Percentiles rank a stretch among this genome's conserved stretches.
Conservation (phyloP, 2,113 vertebrate species). For the Panthera tigris region DNA sequence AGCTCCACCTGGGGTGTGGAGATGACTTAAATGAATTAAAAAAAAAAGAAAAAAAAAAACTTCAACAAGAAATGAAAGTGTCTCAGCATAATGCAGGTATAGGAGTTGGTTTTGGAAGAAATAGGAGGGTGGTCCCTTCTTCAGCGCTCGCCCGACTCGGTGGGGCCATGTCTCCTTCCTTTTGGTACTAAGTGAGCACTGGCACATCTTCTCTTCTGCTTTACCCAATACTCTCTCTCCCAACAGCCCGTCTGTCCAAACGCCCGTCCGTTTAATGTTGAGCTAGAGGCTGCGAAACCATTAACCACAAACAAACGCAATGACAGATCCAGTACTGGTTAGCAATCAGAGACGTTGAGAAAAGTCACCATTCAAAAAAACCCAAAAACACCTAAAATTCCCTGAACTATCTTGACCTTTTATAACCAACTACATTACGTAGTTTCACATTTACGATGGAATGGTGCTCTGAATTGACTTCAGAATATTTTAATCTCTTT, state of each 20-base stretch:
- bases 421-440: background rate
- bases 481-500: conserved; percentile 29
- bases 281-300: background rate
- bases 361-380: background rate
- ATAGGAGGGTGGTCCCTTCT: background rate
- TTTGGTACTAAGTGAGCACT: background rate
- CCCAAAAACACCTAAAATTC: conserved; percentile 20
- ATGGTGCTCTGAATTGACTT: conserved; percentile 1
- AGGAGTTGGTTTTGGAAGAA: background rate
- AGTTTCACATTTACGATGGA: conserved; percentile 10
- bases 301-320: background rate
- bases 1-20: background rate
- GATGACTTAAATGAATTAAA: no score
- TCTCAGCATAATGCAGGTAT: fast-evolving
- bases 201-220: background rate
- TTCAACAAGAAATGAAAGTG: background rate
- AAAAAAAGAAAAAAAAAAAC: background rate
- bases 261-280: background rate
- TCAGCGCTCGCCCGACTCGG: background rate
- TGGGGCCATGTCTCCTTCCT: background rate
- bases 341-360: background rate
- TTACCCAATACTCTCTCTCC: background rate
- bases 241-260: background rate
- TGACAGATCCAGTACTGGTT: background rate
- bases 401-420: conserved; percentile 54